Base-by-base conservation (phyloP, 1,140 invertebrate genomes). In the Drosophila pandora region DNA sequence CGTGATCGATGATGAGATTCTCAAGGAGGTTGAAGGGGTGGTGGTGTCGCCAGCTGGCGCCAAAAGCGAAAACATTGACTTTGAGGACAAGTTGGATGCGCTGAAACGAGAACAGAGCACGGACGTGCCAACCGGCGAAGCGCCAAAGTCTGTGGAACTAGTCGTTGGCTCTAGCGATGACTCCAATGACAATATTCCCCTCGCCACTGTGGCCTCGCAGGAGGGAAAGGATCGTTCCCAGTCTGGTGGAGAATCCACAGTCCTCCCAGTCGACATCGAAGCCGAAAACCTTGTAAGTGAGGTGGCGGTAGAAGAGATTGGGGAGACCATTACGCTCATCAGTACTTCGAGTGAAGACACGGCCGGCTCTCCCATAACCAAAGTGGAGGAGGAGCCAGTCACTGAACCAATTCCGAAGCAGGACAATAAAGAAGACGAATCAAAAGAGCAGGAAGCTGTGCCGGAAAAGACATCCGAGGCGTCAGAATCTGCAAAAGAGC, bases 81-180 rank as follows among this genome's bases (percentile, higher is more conserved):
- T 90, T 12, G 88, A 90, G 52, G 79, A 73, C 21, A 82, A 88
- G 7, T 32, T 84, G 13, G 78, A 85, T 32, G 55, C 74, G 2
- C 32, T 84, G 9, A 79, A 91, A 23, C 45, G 60, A 4, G 76
- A 87, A 9, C 65, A 90, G 10, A 60, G 21, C 12, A 62, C 67
- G 12, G 43, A 48, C 0, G 52, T 62, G 4, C 41, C 53, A 9
- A 9, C 25, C n/a, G 68, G 25, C 9, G 70, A 53, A n/a, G 62
- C 45, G 8, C 12, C 56, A 5, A 91, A 91, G 48, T 12, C 68
- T 0, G 25, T 61, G 3, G 80, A 90, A 53, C 67, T 83, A 6
- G 82, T 88, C 6, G 57, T 84, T 17, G 84, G 68, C 0, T 91
- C 90, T 8, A 91, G 90, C 28, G 88, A 91, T 61, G 90, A 91